phyloP scores from a whole-genome alignment of 2,888 invertebrate genomes.

The Lissocephala sabroskyi region DNA sequence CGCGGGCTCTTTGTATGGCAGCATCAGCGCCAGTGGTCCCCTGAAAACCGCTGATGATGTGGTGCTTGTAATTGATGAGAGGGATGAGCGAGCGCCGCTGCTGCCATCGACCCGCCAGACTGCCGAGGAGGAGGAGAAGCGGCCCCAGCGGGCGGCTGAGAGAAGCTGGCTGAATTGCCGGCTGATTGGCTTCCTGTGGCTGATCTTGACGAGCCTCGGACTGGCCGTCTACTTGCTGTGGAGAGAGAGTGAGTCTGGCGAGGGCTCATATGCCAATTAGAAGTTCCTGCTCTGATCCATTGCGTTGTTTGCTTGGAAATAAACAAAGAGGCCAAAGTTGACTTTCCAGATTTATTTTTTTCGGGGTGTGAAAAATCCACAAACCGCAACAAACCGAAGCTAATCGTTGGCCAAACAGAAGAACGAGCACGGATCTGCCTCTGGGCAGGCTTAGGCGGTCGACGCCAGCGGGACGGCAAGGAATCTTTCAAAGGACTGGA shows the following conservation, averaged over 20 bases:
- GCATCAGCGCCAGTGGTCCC: conserved; percentile 2
- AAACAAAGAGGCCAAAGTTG: no score
- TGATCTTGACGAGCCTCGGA: conserved; percentile 46
- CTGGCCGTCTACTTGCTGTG: conserved; percentile 65
- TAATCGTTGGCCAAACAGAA: no score
- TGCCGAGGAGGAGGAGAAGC: not conserved
- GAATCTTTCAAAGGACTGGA: no score
- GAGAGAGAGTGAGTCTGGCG: conserved; percentile 58
- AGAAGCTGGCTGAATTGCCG: conserved; percentile 40
- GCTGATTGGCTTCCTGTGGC: conserved; percentile 43
- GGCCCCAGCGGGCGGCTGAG: not conserved
- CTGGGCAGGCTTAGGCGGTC: no score
- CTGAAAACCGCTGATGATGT: not conserved
- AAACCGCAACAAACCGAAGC: no score
- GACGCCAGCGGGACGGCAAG: no score
- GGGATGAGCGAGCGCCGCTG: conserved; percentile 22
- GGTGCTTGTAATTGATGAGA: not conserved
- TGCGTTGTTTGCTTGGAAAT: no score
- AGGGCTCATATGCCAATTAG: no score
- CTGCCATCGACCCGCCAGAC: conserved; percentile 8
- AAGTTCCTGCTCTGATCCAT: no score
- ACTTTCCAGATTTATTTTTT: no score
- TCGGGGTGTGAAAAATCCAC: no score
- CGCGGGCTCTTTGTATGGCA: not conserved
- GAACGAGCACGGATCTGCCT: no score